These are phyloP conservation scores for Rhincodon typus DNA, from an alignment of 2,797 vertebrate genomes.

Conservation along the genomic window DNA sequence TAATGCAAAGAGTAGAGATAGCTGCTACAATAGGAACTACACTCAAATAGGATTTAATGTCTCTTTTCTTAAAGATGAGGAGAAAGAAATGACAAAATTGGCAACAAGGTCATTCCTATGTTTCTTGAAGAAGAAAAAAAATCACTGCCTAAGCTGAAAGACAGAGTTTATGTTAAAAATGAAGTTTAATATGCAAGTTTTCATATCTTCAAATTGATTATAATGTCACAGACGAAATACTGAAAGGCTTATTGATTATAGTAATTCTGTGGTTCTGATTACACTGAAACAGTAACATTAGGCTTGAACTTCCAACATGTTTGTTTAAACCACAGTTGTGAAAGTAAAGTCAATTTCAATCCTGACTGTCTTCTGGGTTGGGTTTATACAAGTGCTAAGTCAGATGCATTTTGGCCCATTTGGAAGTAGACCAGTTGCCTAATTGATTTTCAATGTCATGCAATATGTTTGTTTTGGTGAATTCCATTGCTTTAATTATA, in stretches of 20 bases:
- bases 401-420: background rate
- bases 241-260: too few relatives aligned
- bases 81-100: background rate
- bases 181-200: background rate
- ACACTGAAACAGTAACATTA: background rate
- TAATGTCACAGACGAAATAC: too few relatives aligned
- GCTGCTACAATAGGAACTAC: background rate
- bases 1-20: background rate
- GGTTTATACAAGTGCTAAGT: background rate
- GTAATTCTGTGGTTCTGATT: background rate
- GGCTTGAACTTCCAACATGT: background rate
- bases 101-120: background rate
- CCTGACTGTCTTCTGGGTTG: background rate
- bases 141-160: background rate
- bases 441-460: background rate
- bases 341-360: background rate
- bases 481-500: background rate
- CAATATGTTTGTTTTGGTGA: background rate
- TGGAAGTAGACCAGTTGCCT: background rate
- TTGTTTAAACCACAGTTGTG: background rate
- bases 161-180: background rate
- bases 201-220: background rate
- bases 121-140: background rate
- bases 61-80: background rate
- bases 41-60: too few relatives aligned